Evolutionary conservation across 2,797 vertebrate species (phyloP).

Genomic region (Telmatherina bonti): DNA sequence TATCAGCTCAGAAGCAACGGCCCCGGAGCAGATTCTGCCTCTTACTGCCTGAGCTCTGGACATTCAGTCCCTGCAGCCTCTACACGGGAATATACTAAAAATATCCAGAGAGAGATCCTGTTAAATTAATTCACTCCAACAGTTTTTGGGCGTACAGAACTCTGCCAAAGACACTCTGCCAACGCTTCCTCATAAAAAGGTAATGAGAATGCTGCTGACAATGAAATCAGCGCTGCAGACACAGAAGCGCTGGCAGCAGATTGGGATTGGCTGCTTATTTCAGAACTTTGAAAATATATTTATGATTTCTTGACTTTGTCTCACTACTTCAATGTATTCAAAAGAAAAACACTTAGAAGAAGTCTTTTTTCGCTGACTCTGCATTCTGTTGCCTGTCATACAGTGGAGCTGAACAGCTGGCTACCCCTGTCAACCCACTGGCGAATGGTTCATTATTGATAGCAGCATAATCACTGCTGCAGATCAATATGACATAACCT

Average conservation of each 20-base stretch:
- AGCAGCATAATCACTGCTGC: slow-evolving; percentile 28
- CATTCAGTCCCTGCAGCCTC: slow-evolving; percentile 43
- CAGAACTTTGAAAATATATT: slow-evolving; percentile 35
- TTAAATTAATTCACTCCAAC: slow-evolving; percentile 68
- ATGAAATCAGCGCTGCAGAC: slow-evolving; percentile 54
- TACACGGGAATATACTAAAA: slow-evolving; percentile 62
- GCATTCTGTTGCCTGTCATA: slow-evolving; percentile 2
- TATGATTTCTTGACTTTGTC: slow-evolving; percentile 21
- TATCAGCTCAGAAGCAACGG: slow-evolving; percentile 42
- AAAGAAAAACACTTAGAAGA: slow-evolving; percentile 11
- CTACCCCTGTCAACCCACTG: slow-evolving; percentile 17
- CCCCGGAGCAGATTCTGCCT: slow-evolving; percentile 30
- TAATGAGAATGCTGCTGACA: slow-evolving; percentile 76
- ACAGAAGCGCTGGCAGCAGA: slow-evolving; percentile 51
- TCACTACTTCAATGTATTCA: slow-evolving; percentile 16
- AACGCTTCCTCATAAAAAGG: slow-evolving; percentile 70
- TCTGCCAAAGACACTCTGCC: slow-evolving; percentile 65
- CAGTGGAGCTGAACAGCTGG: not conserved
- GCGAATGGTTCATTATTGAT: slow-evolving; percentile 30
- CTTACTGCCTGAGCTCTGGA: slow-evolving; percentile 43
- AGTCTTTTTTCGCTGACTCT: slow-evolving; percentile 32
- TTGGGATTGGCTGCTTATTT: slow-evolving; percentile 50
- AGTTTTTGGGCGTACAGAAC: slow-evolving; percentile 53
- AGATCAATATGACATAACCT: slow-evolving; percentile 39
- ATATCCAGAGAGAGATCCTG: slow-evolving; percentile 60